These are phyloP conservation scores for Chaenocephalus aceratus DNA, from an alignment of 2,113 vertebrate genomes.

Conservation along the genomic window DNA sequence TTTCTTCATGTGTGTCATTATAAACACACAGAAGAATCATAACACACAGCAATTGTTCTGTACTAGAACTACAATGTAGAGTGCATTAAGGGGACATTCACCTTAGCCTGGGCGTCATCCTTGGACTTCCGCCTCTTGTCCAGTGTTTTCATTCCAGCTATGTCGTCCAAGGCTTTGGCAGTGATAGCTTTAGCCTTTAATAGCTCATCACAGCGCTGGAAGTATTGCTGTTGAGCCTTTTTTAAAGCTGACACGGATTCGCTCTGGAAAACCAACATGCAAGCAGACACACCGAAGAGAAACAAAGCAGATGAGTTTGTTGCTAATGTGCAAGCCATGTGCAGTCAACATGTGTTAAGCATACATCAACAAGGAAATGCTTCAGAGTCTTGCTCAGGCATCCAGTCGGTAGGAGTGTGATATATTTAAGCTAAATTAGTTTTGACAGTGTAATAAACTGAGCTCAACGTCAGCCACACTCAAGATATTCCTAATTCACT, in stretches of 20 bases:
- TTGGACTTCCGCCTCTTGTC: slow-evolving; percentile 90
- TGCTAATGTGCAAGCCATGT: background rate
- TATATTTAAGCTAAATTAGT: background rate
- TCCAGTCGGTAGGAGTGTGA: background rate
- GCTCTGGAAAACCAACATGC: slow-evolving; percentile 74
- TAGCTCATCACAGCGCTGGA: slow-evolving; percentile 90
- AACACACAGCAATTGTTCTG: background rate
- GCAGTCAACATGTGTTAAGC: background rate
- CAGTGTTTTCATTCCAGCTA: slow-evolving; percentile 84
- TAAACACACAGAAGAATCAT: background rate
- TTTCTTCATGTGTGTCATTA: background rate
- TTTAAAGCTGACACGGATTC: slow-evolving; percentile 86
- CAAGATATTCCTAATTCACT: slow-evolving; percentile 24
- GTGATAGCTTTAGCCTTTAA: slow-evolving; percentile 85
- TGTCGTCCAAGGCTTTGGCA: slow-evolving; percentile 85
- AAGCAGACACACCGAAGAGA: background rate
- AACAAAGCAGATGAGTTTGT: background rate
- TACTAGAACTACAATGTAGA: background rate
- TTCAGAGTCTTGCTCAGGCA: background rate
- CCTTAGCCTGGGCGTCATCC: slow-evolving; percentile 91
- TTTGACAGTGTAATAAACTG: slow-evolving; percentile 21
- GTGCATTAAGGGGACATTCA: slow-evolving; percentile 37
- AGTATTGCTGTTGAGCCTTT: slow-evolving; percentile 90
- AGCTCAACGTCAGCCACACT: slow-evolving; percentile 1
- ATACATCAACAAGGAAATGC: background rate